These are phyloP conservation scores for Sapajus apella DNA, from an alignment of 2,113 vertebrate genomes.

Conservation along the genomic window DNA sequence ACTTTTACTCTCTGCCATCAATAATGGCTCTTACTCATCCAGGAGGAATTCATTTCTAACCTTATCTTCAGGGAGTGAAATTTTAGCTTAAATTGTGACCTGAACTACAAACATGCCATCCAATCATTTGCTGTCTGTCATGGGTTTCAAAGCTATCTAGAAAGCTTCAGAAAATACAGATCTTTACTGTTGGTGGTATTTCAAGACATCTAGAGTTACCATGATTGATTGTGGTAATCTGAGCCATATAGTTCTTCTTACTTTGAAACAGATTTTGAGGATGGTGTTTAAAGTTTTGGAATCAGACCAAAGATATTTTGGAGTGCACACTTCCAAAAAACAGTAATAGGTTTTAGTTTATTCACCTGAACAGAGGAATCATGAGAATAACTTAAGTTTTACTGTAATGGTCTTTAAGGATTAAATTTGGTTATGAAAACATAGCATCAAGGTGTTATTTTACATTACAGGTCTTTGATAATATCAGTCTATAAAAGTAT, in stretches of 20 bases:
- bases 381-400: not conserved
- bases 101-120: not conserved
- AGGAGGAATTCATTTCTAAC: constrained; percentile 25
- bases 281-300: constrained; percentile 15
- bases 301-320: constrained; percentile 4
- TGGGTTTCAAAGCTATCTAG: not conserved
- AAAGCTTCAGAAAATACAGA: constrained; percentile 42
- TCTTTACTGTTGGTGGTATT: not conserved
- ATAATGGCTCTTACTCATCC: not conserved
- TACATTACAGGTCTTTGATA: not conserved
- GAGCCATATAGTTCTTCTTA: not conserved
- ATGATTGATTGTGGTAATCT: not conserved
- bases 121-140: not conserved
- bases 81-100: constrained; percentile 20
- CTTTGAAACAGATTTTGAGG: constrained; percentile 47
- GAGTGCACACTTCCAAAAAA: not conserved
- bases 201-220: not conserved
- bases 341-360: not conserved
- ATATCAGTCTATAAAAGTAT: not conserved
- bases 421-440: constrained; percentile 34
- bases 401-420: not conserved
- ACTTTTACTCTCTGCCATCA: not conserved
- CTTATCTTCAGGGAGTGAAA: not conserved
- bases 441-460: not conserved
- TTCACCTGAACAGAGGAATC: not conserved